Base-by-base conservation (phyloP, 1,140 invertebrate species). In the Papilio dardanus region DNA sequence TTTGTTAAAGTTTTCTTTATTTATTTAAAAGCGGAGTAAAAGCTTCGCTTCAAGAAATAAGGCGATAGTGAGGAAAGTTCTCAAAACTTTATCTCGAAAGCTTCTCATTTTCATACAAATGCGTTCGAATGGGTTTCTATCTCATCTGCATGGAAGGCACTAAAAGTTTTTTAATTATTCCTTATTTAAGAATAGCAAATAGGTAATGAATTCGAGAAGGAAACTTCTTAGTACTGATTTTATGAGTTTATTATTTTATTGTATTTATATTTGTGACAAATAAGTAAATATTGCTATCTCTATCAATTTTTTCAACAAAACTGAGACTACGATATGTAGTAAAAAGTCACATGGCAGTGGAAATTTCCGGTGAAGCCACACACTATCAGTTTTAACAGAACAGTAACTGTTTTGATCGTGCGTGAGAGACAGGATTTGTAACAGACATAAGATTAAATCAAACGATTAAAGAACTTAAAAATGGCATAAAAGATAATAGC, bases 161-260 rank as follows among this genome's bases (percentile, higher is more conserved):
- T 62, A 62, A 62, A 62, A 62, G 54, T 62, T 62, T 62, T 62
- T 62, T 62, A 62, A 62, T 62, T 62, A 62, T 62, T 28, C 24
- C 21, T n/a, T 28, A 62, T 62, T 62, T 62, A 62, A 8, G 54
- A 62, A 62, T 62, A 62, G 54, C 54, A 62, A 62, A 62, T 62
- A 58, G 21, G 50, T 58, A 62, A 30, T 28, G 24, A 62, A 30
- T 62, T 62, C 54, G 19, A 62, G 54, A 62, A 28, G 54, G 12
- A 28, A 30, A 28, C 24, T 62, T 62, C 10, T 28, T 62, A 16
- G 54, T 4, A 62, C 54, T 7, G 12, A 62, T 14, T 28, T 24
- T 62, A 14, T 62, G 7, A 54, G 12, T 54, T 24, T 16, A 62
- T 30, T n/a, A 24, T 54, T 54, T 54, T 24, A 24, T 1, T 28